Evolutionary conservation across 2,113 vertebrate genomes (phyloP).

Genomic region (Lates calcarifer): DNA sequence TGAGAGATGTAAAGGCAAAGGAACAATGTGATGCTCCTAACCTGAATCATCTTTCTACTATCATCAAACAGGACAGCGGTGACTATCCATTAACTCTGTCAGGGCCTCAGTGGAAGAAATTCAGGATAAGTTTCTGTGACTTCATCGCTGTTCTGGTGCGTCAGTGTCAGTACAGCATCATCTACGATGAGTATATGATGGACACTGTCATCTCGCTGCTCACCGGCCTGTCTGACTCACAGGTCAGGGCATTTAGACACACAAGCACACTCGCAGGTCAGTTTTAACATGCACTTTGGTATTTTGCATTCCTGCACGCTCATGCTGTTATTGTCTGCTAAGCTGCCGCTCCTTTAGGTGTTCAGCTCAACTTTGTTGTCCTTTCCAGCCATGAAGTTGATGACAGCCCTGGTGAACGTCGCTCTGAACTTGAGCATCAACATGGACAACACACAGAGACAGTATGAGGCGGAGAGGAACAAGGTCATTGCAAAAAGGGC

Average conservation of each 20-base stretch:
- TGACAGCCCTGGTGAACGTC: constrained; percentile 92
- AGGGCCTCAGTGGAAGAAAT: constrained; percentile 98
- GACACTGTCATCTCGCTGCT: constrained; percentile 97
- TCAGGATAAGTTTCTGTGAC: constrained; percentile 96
- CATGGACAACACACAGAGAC: constrained; percentile 98
- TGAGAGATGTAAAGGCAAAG: background rate
- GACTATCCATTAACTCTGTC: constrained; percentile 97
- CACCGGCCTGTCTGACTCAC: constrained; percentile 96
- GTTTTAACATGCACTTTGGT: constrained; percentile 1
- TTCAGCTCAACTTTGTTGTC: constrained; percentile 5
- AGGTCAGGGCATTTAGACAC: constrained; percentile 97
- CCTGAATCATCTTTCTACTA: background rate
- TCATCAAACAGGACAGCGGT: constrained; percentile 90
- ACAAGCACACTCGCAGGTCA: constrained; percentile 97
- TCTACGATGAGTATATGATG: constrained; percentile 99
- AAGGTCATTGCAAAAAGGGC: constrained; percentile 96
- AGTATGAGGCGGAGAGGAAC: constrained; percentile 96
- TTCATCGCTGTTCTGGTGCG: constrained; percentile 96
- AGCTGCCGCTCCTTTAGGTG: background rate
- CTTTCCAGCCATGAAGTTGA: constrained; percentile 94
- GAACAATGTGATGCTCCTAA: background rate
- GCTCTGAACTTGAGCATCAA: constrained; percentile 98
- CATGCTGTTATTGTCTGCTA: background rate
- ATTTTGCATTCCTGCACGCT: background rate
- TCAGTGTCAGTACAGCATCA: constrained; percentile 98